Evolutionary conservation across 2,113 vertebrate genomes (phyloP).

Genomic region (Myrmophylax atrothorax): DNA sequence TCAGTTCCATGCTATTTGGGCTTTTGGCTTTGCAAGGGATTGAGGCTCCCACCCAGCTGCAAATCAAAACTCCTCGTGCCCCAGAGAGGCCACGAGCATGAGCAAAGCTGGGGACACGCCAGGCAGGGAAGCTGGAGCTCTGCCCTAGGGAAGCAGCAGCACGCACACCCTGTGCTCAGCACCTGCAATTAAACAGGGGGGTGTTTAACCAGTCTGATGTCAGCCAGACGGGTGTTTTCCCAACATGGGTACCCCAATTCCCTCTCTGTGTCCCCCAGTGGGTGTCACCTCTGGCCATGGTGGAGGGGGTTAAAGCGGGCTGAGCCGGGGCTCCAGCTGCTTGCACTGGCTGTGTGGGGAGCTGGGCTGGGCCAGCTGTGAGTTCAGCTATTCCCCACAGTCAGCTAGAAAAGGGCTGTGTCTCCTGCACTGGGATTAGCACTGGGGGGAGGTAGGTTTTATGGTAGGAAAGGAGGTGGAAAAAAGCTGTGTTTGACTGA

Average conservation of each 20-base stretch:
- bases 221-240: neutral
- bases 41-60: neutral
- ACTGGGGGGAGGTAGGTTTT: neutral
- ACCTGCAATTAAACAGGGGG: neutral
- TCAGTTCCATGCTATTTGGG: neutral
- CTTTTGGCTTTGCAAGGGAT: neutral
- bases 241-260: accelerated
- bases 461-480: neutral
- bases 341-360: neutral
- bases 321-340: neutral
- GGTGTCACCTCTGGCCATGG: neutral
- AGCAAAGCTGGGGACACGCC: accelerated
- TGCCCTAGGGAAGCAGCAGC: neutral
- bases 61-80: neutral
- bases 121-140: neutral
- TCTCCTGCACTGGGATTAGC: conserved; percentile 19
- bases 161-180: accelerated
- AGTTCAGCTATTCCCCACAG: neutral
- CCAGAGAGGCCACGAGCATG: neutral
- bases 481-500: neutral
- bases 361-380: conserved; percentile 23
- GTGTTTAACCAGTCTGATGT: neutral
- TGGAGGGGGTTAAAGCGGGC: neutral
- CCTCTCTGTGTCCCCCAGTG: accelerated
- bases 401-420: conserved; percentile 14